Evolutionary conservation across 2,113 vertebrate species (phyloP), one percentile per base, ranked within the genome.

Genomic region (Phoxinus phoxinus): DNA sequence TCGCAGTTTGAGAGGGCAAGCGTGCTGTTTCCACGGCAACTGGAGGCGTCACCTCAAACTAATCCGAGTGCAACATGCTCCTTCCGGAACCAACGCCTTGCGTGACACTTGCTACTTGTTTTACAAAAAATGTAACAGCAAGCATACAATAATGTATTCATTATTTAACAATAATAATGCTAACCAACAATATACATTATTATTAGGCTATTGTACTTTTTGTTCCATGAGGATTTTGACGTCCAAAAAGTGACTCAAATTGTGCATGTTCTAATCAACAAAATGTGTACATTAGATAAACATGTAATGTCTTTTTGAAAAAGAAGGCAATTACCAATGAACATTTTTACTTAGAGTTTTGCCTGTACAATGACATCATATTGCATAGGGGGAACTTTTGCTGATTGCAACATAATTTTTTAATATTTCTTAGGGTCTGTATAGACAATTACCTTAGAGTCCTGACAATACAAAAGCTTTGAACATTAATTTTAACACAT

Each of bases 11-110:
- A 81, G 58, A 65, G 32, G 32, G 6, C 59, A 73, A 58, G 69
- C 23, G 72, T 56, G 1, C 13, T 71, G 85, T 85, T 78, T 72
- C 87, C 72, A 82, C 6, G 69, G 61, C 61, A 85, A 89, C 85
- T 27, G 17, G 4, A 7, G 59, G 19, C 19, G 69, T 46, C 63
- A 44, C 63, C 35, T 48, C 53, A 1, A 85, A 86, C 73, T 56
- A 72, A 41, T 44, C 80, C 79, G 79, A 48, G 41, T 30, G 65
- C 69, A 79, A 83, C 73, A 35, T 11, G 23, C 44, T 69, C 63
- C 32, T 44, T 30, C 0, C 72, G 51, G 87, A 83, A 84, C 86
- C 37, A 13, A 82, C 4, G 4, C 25, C 6, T 17, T 9, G 3
- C 30, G 21, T 56, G n/a, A 82, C 32, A 37, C 67, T 37, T 21